Base-by-base conservation (phyloP, 2,888 invertebrate species). In the Zhengitettix transpicula region DNA sequence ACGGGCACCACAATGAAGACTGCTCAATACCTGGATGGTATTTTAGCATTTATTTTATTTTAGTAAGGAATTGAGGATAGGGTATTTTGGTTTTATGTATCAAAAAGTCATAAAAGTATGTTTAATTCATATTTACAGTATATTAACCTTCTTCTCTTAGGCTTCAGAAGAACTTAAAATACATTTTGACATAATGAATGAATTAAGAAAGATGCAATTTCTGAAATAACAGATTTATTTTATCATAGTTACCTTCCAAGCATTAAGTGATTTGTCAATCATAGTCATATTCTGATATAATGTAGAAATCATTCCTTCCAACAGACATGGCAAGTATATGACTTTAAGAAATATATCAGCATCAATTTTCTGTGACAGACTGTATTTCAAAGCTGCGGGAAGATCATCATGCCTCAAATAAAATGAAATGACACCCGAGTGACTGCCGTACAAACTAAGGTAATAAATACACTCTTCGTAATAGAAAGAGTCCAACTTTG, bases 381-480 rank as follows among this genome's bases (percentile, higher is more conserved):
- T 81, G 67, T 87, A 87, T 58, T 78, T 75, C 10, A 90, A 74
- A 10, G 89, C 87, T 58, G 84, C 83, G 9, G 75, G 72, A 65
- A 86, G 74, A 65, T 84, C 83, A 14, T 83, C 81, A 65, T 89
- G 84, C 61, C 82, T 82, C 66, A 89, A 78, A 65, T 85, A 84
- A 70, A 92, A 93, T 61, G 82, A 81, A 58, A 92, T 77, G 59
- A 88, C 80, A 11, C 85, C 83, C 0, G 80, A 75, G 67, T 85
- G 84, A 5, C 84, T 85, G 0, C 91, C 93, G 68, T 92, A 94
- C 61, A 81, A 84, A 5, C 80, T 77, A 5, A 94, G 75, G 71
- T 94, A 95, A 71, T 85, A 89, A 1, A 89, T 72, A 67, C 89
- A 89, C 73, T 94, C 93, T 62, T 84, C 81, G 67, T 85, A 85